phyloP scores from a whole-genome alignment of 2,797 vertebrate genomes.

The Rhynchonycteris naso region DNA sequence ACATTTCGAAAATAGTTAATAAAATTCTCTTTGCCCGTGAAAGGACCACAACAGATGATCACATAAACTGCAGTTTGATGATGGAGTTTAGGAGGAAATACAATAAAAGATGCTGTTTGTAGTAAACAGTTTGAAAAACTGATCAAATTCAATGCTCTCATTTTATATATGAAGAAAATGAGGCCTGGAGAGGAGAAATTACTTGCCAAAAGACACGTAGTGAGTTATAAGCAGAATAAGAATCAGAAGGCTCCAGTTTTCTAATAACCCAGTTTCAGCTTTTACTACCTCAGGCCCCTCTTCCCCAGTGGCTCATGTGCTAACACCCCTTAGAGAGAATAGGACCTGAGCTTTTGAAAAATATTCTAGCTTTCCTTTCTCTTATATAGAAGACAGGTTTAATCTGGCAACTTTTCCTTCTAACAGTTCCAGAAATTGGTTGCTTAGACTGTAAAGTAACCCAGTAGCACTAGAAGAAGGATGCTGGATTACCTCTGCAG shows the following conservation, averaged over 20 bases:
- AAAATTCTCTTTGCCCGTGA: background rate
- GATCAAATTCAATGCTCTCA: background rate
- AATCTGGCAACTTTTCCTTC: slow-evolving; percentile 16
- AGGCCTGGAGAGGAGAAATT: background rate
- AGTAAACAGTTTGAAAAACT: slow-evolving; percentile 24
- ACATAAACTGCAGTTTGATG: background rate
- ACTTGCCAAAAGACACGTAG: slow-evolving; percentile 26
- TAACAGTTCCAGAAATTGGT: background rate
- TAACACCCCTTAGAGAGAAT: background rate
- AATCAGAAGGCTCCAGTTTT: slow-evolving; percentile 28
- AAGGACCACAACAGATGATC: background rate
- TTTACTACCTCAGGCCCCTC: background rate
- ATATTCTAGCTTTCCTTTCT: slow-evolving; percentile 31
- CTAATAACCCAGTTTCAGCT: background rate
- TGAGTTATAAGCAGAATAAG: slow-evolving; percentile 14
- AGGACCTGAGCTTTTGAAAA: background rate
- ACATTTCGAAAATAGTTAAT: slow-evolving; percentile 10
- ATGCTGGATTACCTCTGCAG: background rate
- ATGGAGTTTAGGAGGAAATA: background rate
- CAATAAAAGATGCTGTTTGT: slow-evolving; percentile 33
- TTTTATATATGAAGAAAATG: slow-evolving; percentile 32
- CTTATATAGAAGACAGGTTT: slow-evolving; percentile 13
- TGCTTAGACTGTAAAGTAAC: background rate
- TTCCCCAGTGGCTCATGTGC: background rate
- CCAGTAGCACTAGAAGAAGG: background rate